A percentile compares a stretch with the other conserved stretches of the same genome.
Conservation (phyloP, 2,797 vertebrate genomes). For the Silurus aristotelis region DNA sequence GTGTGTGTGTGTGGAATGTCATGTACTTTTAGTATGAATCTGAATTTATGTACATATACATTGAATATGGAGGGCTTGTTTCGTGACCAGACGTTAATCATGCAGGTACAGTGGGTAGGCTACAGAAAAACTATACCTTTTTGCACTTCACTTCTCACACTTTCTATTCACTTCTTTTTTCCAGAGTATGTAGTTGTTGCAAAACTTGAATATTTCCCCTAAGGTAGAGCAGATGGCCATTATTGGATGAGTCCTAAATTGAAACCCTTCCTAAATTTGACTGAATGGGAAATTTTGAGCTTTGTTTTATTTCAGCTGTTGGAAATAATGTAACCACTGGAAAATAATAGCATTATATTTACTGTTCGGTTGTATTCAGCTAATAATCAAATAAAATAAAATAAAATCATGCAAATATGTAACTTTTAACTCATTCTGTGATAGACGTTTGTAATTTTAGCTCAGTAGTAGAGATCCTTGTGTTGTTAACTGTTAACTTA, state of each 20-base stretch:
- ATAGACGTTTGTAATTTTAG: slow-evolving; percentile 73
- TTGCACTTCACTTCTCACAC: slow-evolving; percentile 2
- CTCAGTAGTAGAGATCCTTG: slow-evolving; percentile 71
- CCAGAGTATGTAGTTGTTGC: not conserved
- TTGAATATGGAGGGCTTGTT: slow-evolving; percentile 6
- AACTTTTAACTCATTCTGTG: slow-evolving; percentile 71
- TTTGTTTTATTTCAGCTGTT: slow-evolving; percentile 36
- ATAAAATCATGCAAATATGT: slow-evolving; percentile 70
- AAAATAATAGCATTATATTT: slow-evolving; percentile 60
- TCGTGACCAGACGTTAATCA: not conserved
- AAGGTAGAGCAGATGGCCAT: slow-evolving; percentile 11
- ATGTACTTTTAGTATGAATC: not conserved
- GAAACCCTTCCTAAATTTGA: slow-evolving; percentile 29
- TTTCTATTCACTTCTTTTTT: not conserved
- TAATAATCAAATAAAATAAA: slow-evolving; percentile 63
- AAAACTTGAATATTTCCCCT: not conserved
- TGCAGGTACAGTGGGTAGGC: not conserved
- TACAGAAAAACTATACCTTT: not conserved
- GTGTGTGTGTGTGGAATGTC: not conserved
- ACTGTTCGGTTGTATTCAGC: slow-evolving; percentile 67
- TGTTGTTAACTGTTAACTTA: slow-evolving; percentile 75
- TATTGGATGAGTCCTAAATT: slow-evolving; percentile 32
- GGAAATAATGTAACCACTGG: slow-evolving; percentile 61
- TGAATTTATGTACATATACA: not conserved
- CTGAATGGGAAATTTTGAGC: slow-evolving; percentile 13